Base-by-base conservation (phyloP, 1,140 invertebrate genomes). In the Drosophila varians region DNA sequence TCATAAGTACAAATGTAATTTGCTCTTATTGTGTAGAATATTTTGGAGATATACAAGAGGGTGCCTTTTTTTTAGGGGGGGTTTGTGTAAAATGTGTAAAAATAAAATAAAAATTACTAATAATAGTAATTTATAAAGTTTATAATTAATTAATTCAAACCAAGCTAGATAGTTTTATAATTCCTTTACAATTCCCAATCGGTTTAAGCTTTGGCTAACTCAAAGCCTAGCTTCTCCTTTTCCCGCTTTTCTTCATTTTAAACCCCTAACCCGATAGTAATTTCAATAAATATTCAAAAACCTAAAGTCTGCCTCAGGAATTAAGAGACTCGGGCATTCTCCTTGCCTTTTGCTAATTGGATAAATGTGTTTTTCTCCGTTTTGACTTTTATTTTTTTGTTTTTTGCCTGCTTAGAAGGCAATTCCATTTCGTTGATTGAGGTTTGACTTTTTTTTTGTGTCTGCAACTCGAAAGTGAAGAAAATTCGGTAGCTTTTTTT, bases 401-500 rank as follows among this genome's bases (percentile, higher is more conserved):
- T 43, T 18, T 55, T 42, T 40, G 19, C 16, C 16, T 18, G 18
- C 52, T 57, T 40, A 14, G 26, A 9, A 45, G 18, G 16, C 42
- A 64, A 64, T 64, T 61, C 28, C 60, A 64, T 61, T 64, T 61
- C 8, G 55, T 47, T 64, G 60, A 64, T 64, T 64, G 55, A 38
- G 26, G 40, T 38, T 60, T 55, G 42, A 31, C 14, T n/a, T 56
- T 42, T 46, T 58, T 26, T 6, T 18, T n/a, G n/a, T 8, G 11
- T 42, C 6, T 12, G 6, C 5, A 23, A 28, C 26, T 2, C 26
- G 26, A 28, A 28, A 28, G 8, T 11, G 54, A 25, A 34, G 49
- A 62, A 36, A 25, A 26, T 45, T 25, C 55, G 26, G 14, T 45
- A n/a, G 25, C 12, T 28, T 42, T 61, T 23, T 38, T 25, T 23